Evolutionary conservation across 2,888 invertebrate species (phyloP), one percentile per base, ranked within the genome.

Genomic region (Polydrusus cervinus): DNA sequence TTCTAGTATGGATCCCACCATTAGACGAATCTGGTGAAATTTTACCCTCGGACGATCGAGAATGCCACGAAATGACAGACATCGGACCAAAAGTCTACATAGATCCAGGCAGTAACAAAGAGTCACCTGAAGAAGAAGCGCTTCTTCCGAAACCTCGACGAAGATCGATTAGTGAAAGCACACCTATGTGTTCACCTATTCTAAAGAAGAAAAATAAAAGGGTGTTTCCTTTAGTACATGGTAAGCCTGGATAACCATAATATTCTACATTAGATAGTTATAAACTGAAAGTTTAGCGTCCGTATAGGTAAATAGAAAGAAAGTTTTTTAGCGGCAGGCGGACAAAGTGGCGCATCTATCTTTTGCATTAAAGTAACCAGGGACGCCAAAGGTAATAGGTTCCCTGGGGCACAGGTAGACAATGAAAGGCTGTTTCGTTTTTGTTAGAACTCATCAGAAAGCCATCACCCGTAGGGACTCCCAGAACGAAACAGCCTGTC

Each of bases 1-100:
- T 95, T 85, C 88, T 95, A 57, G 93, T 95, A 0, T 96, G 95
- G 95, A 95, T 95, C 79, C 95, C 96, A 7, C 95, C 95, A 0
- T 87, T 94, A 20, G 93, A 93, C 80, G 93, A 93, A 78, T 78
- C 81, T 49, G 92, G 91, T 0, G 92, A 93, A 71, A 90, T 91
- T n/a, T 86, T 92, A 45, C 90, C 90, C 55, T 90, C 91, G 55
- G 61, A 90, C 57, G 89, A 90, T 74, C 86, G 86, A 25, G 87
- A 88, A 0, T 85, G 88, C 57, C 89, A 89, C 80, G 89, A 89
- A 77, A 82, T 83, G 80, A 88, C 88, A 16, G 84, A 86, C 53
- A 82, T 85, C 13, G 78, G 82, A 70, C 84, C 85, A 0, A 84
- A 84, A 77, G 79, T 84, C 13, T 86, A 83, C 62, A 88, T 90